Evolutionary conservation across 2,113 vertebrate genomes (phyloP), one percentile per base, ranked within the genome.

Genomic region (Syngnathus scovelli): DNA sequence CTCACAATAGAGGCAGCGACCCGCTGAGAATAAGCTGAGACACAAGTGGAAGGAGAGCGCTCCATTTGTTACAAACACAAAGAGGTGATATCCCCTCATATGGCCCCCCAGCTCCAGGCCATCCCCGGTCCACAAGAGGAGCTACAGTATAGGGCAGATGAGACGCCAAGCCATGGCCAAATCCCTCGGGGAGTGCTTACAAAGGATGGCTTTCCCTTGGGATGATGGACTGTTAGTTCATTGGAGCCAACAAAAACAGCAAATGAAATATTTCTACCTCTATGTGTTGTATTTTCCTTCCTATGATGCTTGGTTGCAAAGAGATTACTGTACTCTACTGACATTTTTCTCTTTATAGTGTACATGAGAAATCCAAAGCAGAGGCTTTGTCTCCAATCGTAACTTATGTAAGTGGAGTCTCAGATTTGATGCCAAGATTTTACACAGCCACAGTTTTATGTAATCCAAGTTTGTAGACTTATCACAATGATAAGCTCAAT

Each of bases 251-350:
- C 72, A 75, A 79, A 81, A 81, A 59, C 48, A 81, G 52, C 66
- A 80, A 82, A 75, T 71, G 61, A 75, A 74, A 82, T 81, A 90
- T 85, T 78, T 80, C 74, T 81, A 80, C 82, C 80, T 79, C 78
- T 64, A 55, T 76, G 71, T 67, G 72, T 83, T 75, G 81, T 71
- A 68, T 75, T 77, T 52, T 27, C 4, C 67, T 71, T 59, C 64
- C 51, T 38, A 38, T 49, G 76, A 86, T 66, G 83, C 87, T 68
- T n/a, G 85, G 86, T 87, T 72, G 78, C 1, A 11, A 63, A 64
- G 8, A 61, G 68, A 58, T 58, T 10, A 60, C 36, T 18, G 18
- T 37, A 68, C 67, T 68, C 67, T 4, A 64, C 54, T 56, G 67
- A 66, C 61, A 19, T 76, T 75, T 76, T 75, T 73, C 44, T 11